A percentile compares a stretch with the other conserved stretches of the same genome.
These are phyloP conservation scores for Pseudomyrmex sp. DNA, from an alignment of 1,140 invertebrate genomes.

Conservation along the genomic window DNA sequence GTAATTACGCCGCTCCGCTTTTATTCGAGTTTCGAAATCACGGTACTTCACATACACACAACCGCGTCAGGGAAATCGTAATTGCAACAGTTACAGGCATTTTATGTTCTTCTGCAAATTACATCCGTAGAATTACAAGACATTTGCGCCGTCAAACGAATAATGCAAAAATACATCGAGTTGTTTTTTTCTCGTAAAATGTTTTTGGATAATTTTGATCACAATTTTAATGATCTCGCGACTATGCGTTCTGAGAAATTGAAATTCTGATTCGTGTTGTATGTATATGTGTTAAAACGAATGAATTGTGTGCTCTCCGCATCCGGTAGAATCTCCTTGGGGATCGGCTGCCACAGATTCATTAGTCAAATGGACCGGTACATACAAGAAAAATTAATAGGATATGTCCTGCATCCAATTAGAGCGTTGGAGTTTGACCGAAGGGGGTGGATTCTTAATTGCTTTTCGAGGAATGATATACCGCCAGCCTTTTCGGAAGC, in stretches of 20 bases:
- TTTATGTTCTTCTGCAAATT: too few relatives aligned
- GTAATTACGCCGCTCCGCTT: conserved; percentile 66
- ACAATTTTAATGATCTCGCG: background rate
- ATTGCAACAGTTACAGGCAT: conserved; percentile 3
- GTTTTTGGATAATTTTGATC: background rate
- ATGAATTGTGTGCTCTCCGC: conserved; percentile 3
- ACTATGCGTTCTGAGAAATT: background rate
- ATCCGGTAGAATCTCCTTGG: conserved; percentile 15
- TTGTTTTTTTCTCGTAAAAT: background rate
- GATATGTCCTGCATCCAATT: conserved; percentile 68
- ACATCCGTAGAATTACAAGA: too few relatives aligned
- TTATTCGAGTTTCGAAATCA: conserved; percentile 27
- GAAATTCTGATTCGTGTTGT: too few relatives aligned
- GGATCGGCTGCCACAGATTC: conserved; percentile 55
- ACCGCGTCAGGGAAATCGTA: background rate
- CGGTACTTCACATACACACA: background rate
- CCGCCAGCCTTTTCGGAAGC: conserved; percentile 54
- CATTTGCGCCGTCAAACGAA: background rate
- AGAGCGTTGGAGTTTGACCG: conserved; percentile 61
- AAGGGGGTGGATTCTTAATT: conserved; percentile 71
- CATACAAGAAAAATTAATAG: conserved; percentile 71
- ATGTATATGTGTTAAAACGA: conserved; percentile 19
- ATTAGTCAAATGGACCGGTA: conserved; percentile 72
- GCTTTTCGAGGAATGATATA: conserved; percentile 64
- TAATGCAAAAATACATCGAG: background rate